Conservation (phyloP, 2,113 vertebrate genomes). For the Xiphias gladius region DNA sequence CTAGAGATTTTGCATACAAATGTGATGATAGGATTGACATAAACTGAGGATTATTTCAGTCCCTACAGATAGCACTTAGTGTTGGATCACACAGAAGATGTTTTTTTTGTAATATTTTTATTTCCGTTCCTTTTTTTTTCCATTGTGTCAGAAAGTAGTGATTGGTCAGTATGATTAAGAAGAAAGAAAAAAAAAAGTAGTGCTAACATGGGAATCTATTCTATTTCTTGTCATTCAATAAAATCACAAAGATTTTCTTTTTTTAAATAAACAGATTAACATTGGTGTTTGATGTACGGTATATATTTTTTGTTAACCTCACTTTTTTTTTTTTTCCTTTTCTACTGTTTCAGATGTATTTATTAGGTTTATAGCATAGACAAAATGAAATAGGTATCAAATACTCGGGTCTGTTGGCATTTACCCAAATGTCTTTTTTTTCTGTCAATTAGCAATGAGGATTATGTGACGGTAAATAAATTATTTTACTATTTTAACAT, state of each 20-base stretch:
- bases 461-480: constrained; percentile 44
- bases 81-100: constrained; percentile 27
- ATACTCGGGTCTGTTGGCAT: constrained; percentile 17
- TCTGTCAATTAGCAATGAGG: constrained; percentile 16
- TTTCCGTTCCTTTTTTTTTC: constrained; percentile 44
- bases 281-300: constrained; percentile 61
- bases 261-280: constrained; percentile 70
- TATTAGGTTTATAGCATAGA: constrained; percentile 31
- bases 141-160: constrained; percentile 65
- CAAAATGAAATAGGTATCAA: constrained; percentile 23
- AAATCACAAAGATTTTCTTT: constrained; percentile 53
- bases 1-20: constrained; percentile 22
- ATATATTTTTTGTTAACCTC: constrained; percentile 60
- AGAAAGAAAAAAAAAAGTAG: constrained; percentile 37
- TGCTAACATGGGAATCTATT: constrained; percentile 56
- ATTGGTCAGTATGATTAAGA: constrained; percentile 53
- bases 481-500: constrained; percentile 57
- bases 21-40: constrained; percentile 36
- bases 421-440: constrained; percentile 20
- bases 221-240: constrained; percentile 58
- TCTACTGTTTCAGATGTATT: constrained; percentile 23
- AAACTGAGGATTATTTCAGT: constrained; percentile 26
- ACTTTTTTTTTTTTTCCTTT: constrained; percentile 39
- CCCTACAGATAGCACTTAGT: constrained; percentile 62
- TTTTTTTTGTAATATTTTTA: constrained; percentile 47